Evolutionary conservation across 2,797 vertebrate species (phyloP).

Genomic region (Streptopelia turtur): DNA sequence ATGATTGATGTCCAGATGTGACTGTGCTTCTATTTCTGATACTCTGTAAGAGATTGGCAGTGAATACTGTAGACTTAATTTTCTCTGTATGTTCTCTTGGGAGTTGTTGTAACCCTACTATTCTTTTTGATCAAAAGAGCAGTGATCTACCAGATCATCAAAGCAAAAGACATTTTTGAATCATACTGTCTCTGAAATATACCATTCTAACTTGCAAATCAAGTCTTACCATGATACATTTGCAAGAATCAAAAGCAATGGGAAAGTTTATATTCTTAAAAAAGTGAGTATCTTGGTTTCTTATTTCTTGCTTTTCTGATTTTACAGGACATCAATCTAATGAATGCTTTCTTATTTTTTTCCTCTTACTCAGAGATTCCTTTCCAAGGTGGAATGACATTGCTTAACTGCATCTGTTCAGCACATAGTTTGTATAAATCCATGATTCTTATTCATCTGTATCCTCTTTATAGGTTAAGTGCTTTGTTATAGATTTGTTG

Average conservation of each 20-base stretch:
- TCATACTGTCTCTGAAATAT: not conserved
- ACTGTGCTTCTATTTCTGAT: not conserved
- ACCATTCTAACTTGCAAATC: not conserved
- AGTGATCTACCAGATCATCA: not conserved
- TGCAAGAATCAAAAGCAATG: not conserved
- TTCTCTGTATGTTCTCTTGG: not conserved
- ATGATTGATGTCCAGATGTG: not conserved
- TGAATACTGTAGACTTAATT: not conserved
- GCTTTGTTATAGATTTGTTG: not conserved
- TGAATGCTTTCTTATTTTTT: not conserved
- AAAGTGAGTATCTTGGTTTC: not conserved
- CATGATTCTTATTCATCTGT: not conserved
- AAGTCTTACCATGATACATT: not conserved
- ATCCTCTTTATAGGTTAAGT: not conserved
- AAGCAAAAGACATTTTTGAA: not conserved
- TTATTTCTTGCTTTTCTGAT: not conserved
- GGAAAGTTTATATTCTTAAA: not conserved
- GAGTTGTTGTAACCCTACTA: not conserved
- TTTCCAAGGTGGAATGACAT: not conserved
- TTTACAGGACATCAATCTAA: not conserved
- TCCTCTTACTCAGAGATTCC: not conserved
- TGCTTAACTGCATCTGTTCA: not conserved
- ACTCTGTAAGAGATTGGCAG: not conserved
- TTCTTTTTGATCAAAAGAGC: not conserved
- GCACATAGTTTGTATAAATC: not conserved